phyloP scores from a whole-genome alignment of 2,113 vertebrate species.

The Antidorcas marsupialis region DNA sequence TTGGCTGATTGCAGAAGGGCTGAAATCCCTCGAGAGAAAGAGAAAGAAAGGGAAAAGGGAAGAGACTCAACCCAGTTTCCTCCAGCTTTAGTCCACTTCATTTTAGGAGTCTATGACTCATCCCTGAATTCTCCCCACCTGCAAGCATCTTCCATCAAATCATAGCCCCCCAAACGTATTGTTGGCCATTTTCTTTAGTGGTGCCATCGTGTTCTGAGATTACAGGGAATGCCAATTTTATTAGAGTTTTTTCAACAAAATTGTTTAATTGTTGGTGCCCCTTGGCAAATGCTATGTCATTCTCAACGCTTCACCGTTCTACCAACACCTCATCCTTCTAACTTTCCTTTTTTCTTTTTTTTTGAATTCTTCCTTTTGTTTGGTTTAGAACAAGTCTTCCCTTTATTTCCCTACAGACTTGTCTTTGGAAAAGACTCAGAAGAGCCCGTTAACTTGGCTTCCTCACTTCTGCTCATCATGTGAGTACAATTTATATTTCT shows the following conservation, averaged over 20 bases:
- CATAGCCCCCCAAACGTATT: not conserved
- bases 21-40: not conserved
- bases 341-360: not conserved
- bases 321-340: not conserved
- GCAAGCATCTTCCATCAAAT: not conserved
- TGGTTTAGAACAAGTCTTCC: not conserved
- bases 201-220: not conserved
- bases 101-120: not conserved
- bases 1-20: not conserved
- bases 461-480: slow-evolving; percentile 51
- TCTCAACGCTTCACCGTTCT: not conserved
- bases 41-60: not conserved
- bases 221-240: slow-evolving; percentile 10
- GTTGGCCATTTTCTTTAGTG: not conserved
- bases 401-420: slow-evolving; percentile 11
- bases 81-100: not conserved
- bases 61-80: not conserved
- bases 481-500: slow-evolving; percentile 72
- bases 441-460: slow-evolving; percentile 10
- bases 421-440: slow-evolving; percentile 18
- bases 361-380: not conserved
- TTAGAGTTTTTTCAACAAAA: slow-evolving; percentile 46
- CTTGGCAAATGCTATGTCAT: slow-evolving; percentile 9
- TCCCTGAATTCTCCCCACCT: not conserved
- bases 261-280: not conserved